A percentile compares a stretch with the other conserved stretches of the same genome.
Conservation (phyloP, 2,888 invertebrate genomes). For the Galerucella pusilla region DNA sequence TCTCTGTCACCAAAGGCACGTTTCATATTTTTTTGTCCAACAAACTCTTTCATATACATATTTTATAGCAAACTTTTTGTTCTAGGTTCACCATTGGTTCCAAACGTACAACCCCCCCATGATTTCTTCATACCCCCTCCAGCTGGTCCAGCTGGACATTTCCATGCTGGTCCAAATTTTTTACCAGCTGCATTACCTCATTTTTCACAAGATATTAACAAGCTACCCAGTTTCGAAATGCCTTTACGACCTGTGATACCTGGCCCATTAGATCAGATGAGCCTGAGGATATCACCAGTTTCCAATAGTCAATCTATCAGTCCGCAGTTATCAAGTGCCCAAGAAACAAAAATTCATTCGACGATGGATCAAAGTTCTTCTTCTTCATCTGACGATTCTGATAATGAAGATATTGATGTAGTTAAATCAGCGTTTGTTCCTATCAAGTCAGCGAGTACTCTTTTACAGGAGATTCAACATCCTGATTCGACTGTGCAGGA, state of each 20-base stretch:
- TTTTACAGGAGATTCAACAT: slow-evolving; percentile 68
- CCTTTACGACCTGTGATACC: slow-evolving; percentile 53
- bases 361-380: slow-evolving; percentile 69
- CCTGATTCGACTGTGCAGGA: slow-evolving; percentile 72
- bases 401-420: slow-evolving; percentile 80
- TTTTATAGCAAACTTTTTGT: slow-evolving; percentile 26
- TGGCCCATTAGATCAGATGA: slow-evolving; percentile 61
- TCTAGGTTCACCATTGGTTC: slow-evolving; percentile 44
- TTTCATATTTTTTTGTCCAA: too few species aligned
- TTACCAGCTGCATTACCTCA: slow-evolving; percentile 46
- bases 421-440: slow-evolving; percentile 81
- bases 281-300: slow-evolving; percentile 67
- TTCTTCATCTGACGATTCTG: slow-evolving; percentile 72
- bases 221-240: slow-evolving; percentile 54
- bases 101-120: slow-evolving; percentile 39
- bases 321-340: slow-evolving; percentile 66
- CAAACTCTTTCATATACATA: too few species aligned
- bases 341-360: slow-evolving; percentile 70
- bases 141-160: slow-evolving; percentile 63
- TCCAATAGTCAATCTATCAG: slow-evolving; percentile 70
- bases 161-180: slow-evolving; percentile 49
- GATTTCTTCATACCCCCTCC: slow-evolving; percentile 54
- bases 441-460: slow-evolving; percentile 71
- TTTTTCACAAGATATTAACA: slow-evolving; percentile 49
- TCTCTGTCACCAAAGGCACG: too few species aligned